Evolutionary conservation across 1,140 invertebrate species (phyloP).

Genomic region (Drosophila sturtevanti): DNA sequence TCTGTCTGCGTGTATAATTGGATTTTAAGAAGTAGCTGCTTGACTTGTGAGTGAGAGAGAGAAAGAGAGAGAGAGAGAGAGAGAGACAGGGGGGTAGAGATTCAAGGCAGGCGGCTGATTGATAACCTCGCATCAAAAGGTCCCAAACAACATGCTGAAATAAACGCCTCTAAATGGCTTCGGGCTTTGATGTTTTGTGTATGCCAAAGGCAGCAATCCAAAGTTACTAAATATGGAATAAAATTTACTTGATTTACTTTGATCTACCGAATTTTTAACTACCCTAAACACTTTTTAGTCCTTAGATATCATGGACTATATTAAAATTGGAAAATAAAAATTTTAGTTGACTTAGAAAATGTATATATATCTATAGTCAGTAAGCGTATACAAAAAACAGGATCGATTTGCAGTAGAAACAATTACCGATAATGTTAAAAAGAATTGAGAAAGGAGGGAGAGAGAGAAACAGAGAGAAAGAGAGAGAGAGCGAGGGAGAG

Average conservation of each 20-base stretch:
- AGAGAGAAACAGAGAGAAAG: background rate
- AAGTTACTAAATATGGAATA: background rate
- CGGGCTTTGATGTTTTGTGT: slow-evolving; percentile 58
- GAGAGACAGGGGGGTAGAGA: slow-evolving; percentile 25
- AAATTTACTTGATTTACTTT: background rate
- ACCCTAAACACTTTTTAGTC: background rate
- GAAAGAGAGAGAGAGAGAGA: slow-evolving; percentile 32
- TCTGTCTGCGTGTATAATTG: slow-evolving; percentile 67
- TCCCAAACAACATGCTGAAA: slow-evolving; percentile 63
- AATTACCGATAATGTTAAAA: slow-evolving; percentile 38
- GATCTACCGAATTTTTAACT: slow-evolving; percentile 4
- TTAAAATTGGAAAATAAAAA: background rate
- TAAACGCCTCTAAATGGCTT: slow-evolving; percentile 66
- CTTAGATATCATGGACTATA: background rate
- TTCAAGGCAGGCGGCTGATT: slow-evolving; percentile 50
- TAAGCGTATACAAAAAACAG: background rate
- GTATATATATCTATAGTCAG: too few species aligned
- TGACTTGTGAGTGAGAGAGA: slow-evolving; percentile 24
- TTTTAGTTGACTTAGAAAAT: too few species aligned
- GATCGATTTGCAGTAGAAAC: slow-evolving; percentile 29
- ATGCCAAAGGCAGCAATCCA: slow-evolving; percentile 39
- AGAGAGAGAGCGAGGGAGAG: background rate
- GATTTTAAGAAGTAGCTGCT: slow-evolving; percentile 77
- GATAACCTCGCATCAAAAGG: slow-evolving; percentile 71
- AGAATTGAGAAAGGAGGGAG: background rate